Evolutionary conservation across 1,140 invertebrate genomes (phyloP).

Genomic region (Rhopalosiphum padi): DNA sequence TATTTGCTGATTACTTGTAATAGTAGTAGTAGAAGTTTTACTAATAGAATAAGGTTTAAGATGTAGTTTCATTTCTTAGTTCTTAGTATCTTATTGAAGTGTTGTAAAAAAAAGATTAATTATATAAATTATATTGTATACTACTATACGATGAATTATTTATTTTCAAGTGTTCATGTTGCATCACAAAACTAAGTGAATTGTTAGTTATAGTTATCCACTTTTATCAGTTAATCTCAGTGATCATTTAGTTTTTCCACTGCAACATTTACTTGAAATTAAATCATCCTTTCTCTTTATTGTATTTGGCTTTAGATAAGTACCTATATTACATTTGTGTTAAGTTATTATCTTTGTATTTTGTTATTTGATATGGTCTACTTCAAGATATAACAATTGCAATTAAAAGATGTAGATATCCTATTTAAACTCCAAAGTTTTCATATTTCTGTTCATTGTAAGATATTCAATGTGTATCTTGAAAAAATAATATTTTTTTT

Average conservation of each 20-base stretch:
- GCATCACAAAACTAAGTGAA: not conserved
- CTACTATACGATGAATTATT: not conserved
- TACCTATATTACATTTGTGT: not conserved
- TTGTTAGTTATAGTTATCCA: not conserved
- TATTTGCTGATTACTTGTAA: too few relatives aligned
- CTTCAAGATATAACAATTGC: not conserved
- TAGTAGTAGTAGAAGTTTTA: too few relatives aligned
- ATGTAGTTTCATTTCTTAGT: too few relatives aligned
- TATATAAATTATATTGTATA: not conserved
- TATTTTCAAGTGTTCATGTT: not conserved
- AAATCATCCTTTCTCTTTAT: not conserved
- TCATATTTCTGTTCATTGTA: constrained; percentile 22
- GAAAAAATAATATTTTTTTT: not conserved
- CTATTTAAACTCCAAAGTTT: not conserved
- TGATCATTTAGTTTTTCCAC: not conserved
- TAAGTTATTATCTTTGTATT: not conserved
- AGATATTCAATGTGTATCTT: too few relatives aligned
- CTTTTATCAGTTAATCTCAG: not conserved
- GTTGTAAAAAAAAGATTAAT: not conserved
- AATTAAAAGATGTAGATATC: not conserved
- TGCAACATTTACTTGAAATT: constrained; percentile 36
- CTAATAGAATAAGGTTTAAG: too few relatives aligned
- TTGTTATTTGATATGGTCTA: constrained; percentile 1
- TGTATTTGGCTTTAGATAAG: not conserved
- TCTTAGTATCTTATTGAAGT: not conserved